Conservation (phyloP, 2,888 invertebrate genomes). For the Drosophila affinis region DNA sequence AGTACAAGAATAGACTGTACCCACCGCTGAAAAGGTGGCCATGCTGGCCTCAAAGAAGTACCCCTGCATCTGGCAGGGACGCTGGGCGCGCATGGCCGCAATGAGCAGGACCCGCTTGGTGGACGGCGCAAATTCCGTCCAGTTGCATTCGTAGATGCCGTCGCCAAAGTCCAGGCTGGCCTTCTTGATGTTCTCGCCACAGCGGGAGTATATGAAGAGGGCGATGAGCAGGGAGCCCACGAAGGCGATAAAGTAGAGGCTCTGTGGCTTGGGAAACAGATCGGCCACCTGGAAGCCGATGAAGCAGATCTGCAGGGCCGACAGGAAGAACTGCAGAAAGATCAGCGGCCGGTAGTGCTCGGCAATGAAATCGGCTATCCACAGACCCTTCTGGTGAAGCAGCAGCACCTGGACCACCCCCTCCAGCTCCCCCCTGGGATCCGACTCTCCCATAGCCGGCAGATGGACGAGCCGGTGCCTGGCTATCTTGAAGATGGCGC, state of each 20-base stretch:
- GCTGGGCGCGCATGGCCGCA: conserved; percentile 54
- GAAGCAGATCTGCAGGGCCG: conserved; percentile 57
- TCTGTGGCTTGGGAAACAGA: conserved; percentile 47
- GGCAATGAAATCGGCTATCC: conserved; percentile 46
- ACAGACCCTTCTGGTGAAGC: conserved; percentile 53
- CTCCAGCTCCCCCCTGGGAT: conserved; percentile 30
- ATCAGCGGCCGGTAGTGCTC: conserved; percentile 44
- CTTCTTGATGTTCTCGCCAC: conserved; percentile 59
- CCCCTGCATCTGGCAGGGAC: conserved; percentile 54
- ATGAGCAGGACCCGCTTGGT: conserved; percentile 44
- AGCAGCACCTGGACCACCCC: conserved; percentile 41
- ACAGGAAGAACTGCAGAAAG: conserved; percentile 55
- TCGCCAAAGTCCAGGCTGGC: conserved; percentile 53
- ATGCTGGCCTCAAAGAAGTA: conserved; percentile 62
- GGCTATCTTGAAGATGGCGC: conserved; percentile 60
- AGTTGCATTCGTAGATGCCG: conserved; percentile 54
- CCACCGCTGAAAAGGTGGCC: conserved; percentile 61
- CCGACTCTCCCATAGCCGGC: conserved; percentile 9
- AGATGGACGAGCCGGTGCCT: conserved; percentile 54
- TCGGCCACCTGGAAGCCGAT: conserved; percentile 56
- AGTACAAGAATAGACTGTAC: conserved; percentile 4
- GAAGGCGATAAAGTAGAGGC: conserved; percentile 52
- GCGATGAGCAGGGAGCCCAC: conserved; percentile 53
- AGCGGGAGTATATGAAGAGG: conserved; percentile 59
- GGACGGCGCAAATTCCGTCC: conserved; percentile 47